These are phyloP conservation scores for Anoplius nigerrimus DNA, from an alignment of 2,888 invertebrate species.

Conservation along the genomic window DNA sequence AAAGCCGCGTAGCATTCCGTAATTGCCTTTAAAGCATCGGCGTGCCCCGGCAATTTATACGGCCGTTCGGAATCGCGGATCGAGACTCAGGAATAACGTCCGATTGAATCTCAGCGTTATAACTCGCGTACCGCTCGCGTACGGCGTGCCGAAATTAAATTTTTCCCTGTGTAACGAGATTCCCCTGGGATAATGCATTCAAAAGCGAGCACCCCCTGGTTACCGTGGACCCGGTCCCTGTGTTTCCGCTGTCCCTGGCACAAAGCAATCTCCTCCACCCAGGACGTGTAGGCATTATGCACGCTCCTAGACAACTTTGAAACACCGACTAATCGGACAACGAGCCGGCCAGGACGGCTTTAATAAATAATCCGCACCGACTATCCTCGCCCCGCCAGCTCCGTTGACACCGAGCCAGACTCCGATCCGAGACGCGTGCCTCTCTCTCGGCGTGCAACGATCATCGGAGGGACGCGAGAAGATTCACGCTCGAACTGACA, in stretches of 20 bases:
- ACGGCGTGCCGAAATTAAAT: not conserved
- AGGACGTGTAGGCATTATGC: slow-evolving; percentile 25
- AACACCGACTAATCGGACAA: slow-evolving; percentile 27
- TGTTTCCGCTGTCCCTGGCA: slow-evolving; percentile 18
- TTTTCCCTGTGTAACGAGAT: slow-evolving; percentile 16
- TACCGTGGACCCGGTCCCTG: slow-evolving; percentile 3
- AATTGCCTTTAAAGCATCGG: too few species aligned
- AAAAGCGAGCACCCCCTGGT: slow-evolving; percentile 11
- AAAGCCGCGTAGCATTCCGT: too few species aligned
- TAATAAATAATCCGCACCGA: slow-evolving; percentile 36
- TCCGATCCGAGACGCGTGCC: too few species aligned
- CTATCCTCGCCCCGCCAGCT: not conserved
- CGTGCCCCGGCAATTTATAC: too few species aligned
- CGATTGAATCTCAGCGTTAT: too few species aligned
- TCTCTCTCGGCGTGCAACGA: too few species aligned
- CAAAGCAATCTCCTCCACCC: slow-evolving; percentile 21
- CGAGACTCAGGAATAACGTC: too few species aligned
- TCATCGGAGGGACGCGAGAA: too few species aligned
- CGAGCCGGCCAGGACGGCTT: slow-evolving; percentile 27
- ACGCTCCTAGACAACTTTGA: slow-evolving; percentile 31
- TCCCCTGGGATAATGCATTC: not conserved
- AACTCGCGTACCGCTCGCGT: not conserved
- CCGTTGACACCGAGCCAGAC: too few species aligned
- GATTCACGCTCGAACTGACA: too few species aligned
- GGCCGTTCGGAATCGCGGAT: too few species aligned